Conservation (phyloP, 2,113 vertebrate genomes). For the Rattus rattus region DNA sequence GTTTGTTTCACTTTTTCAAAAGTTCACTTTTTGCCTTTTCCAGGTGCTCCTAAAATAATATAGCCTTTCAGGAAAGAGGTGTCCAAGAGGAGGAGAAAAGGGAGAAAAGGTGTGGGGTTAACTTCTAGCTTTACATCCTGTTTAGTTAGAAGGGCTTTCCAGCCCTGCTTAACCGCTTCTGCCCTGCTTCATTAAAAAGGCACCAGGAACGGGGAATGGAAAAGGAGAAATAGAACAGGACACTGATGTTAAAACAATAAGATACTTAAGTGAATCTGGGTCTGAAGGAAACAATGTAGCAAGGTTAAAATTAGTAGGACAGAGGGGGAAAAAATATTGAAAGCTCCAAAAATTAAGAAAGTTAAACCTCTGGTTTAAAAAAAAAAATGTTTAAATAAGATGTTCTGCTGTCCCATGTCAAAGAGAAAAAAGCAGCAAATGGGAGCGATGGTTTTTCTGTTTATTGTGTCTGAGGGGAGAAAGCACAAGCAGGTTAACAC, state of each 20-base stretch:
- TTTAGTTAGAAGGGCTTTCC: constrained; percentile 28
- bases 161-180: constrained; percentile 54
- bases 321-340: background rate
- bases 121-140: background rate
- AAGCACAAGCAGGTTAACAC: background rate
- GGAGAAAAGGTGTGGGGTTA: background rate
- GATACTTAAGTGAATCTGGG: background rate
- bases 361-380: constrained; percentile 29
- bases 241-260: background rate
- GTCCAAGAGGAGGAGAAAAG: background rate
- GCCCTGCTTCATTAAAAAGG: constrained; percentile 54
- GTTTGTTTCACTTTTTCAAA: constrained; percentile 66
- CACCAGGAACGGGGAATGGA: background rate
- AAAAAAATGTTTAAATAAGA: background rate
- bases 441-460: constrained; percentile 22
- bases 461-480: constrained; percentile 51
- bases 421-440: constrained; percentile 24
- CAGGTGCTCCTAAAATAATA: constrained; percentile 26
- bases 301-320: constrained; percentile 5
- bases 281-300: background rate
- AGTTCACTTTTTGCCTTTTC: constrained; percentile 40
- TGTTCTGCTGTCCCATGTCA: background rate
- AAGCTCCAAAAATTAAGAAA: background rate
- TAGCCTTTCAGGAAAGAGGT: background rate
- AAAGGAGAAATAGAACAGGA: background rate